Evolutionary conservation across 2,113 vertebrate genomes (phyloP).

Genomic region (Benitochromis conjunctus): DNA sequence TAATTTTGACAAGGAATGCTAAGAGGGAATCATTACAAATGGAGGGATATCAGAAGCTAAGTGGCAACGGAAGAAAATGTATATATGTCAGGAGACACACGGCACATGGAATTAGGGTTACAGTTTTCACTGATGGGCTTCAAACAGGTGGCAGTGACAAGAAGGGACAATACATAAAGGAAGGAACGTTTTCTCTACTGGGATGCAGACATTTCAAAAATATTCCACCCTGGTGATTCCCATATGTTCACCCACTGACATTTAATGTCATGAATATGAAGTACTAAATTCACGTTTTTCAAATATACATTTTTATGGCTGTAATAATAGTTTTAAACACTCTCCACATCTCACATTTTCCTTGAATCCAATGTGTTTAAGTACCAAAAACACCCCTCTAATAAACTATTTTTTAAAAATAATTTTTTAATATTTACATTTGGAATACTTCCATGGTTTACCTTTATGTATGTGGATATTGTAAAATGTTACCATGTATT

Average conservation of each 20-base stretch:
- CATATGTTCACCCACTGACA: neutral
- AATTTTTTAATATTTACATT: neutral
- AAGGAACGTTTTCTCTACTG: neutral
- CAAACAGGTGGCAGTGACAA: neutral
- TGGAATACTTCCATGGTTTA: neutral
- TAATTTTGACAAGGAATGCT: conserved; percentile 55
- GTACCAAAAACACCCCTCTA: neutral
- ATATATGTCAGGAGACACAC: neutral
- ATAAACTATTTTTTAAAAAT: neutral
- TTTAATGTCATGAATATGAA: neutral
- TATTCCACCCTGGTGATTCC: neutral
- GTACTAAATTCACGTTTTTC: neutral
- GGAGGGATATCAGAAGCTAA: neutral
- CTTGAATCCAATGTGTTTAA: neutral
- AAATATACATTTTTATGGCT: neutral
- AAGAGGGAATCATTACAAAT: conserved; percentile 36
- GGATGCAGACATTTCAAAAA: neutral
- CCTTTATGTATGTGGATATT: neutral
- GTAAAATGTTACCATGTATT: neutral
- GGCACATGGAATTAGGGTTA: neutral
- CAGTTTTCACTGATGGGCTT: conserved; percentile 28
- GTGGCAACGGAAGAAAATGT: neutral
- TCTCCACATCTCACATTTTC: neutral
- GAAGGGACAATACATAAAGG: neutral
- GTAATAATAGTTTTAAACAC: neutral